Conservation (phyloP, 1,140 invertebrate genomes). For the Campoletis sonorensis region DNA sequence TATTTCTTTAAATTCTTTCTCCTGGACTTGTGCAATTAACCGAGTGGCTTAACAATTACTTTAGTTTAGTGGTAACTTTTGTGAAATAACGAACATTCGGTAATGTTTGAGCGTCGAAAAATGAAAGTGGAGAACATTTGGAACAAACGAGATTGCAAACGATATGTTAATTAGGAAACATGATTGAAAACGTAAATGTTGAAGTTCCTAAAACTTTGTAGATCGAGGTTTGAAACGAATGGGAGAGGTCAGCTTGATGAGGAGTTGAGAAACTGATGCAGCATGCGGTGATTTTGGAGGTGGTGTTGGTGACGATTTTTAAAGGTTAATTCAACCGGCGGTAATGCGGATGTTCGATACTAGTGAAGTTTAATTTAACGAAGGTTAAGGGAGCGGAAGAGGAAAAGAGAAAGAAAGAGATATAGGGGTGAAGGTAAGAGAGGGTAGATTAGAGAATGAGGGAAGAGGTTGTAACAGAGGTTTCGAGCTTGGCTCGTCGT, state of each 20-base stretch:
- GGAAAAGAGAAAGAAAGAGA: not conserved
- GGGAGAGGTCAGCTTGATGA: not conserved
- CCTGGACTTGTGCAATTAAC: too few species aligned
- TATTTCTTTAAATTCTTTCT: too few species aligned
- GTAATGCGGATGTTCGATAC: constrained; percentile 42
- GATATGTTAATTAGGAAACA: not conserved
- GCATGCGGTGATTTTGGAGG: not conserved
- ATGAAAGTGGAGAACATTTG: too few species aligned
- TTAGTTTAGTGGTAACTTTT: too few species aligned
- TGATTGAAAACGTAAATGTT: not conserved
- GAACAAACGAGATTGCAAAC: too few species aligned
- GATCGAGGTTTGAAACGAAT: not conserved
- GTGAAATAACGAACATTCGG: too few species aligned
- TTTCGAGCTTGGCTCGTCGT: constrained; percentile 5
- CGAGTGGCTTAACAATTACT: too few species aligned
- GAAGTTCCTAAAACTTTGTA: not conserved
- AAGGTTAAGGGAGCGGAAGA: constrained; percentile 38
- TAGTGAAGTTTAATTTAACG: not conserved
- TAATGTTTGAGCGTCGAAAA: too few species aligned
- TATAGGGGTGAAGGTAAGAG: not conserved
- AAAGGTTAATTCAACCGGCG: constrained; percentile 41
- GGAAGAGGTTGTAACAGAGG: not conserved
- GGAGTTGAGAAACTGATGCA: constrained; percentile 31
- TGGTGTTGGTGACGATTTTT: constrained; percentile 18
- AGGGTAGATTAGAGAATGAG: not conserved